phyloP scores from a whole-genome alignment of 2,888 invertebrate species.

The Ecdyonurus torrentis region DNA sequence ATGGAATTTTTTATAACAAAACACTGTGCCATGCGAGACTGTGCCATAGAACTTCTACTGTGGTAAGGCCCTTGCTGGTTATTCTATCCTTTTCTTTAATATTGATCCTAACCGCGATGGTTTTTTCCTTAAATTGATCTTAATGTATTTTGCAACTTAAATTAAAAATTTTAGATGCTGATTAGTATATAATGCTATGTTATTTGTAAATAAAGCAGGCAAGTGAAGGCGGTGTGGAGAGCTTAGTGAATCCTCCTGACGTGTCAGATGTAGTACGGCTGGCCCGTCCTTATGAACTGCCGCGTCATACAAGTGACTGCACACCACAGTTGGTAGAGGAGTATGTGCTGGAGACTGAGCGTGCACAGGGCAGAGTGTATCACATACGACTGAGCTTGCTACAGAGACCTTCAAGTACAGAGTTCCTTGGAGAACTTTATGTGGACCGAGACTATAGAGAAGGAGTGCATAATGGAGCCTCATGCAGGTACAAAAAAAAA shows the following conservation, averaged over 20 bases:
- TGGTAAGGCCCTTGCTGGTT: too few species aligned
- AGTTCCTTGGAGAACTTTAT: constrained; percentile 78
- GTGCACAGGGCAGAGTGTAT: constrained; percentile 44
- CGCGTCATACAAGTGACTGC: constrained; percentile 48
- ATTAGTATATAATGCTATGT: too few species aligned
- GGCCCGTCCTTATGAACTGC: constrained; percentile 41
- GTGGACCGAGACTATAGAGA: constrained; percentile 70
- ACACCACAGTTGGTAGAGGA: constrained; percentile 72
- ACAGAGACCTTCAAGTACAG: constrained; percentile 73
- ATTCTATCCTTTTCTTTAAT: too few species aligned
- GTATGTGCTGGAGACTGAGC: constrained; percentile 74
- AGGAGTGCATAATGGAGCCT: constrained; percentile 58
- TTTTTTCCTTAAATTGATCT: too few species aligned
- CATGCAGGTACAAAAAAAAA: constrained; percentile 70
- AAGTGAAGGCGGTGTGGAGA: too few species aligned
- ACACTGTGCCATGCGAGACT: too few species aligned
- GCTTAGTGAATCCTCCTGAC: constrained; percentile 12
- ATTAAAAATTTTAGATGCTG: too few species aligned
- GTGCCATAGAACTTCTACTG: too few species aligned
- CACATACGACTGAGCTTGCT: constrained; percentile 74
- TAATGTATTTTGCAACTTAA: too few species aligned
- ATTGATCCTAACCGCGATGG: too few species aligned
- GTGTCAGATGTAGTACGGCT: constrained; percentile 21
- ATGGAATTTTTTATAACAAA: too few species aligned
- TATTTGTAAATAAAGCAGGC: too few species aligned